A percentile compares a stretch with the other conserved stretches of the same genome.
phyloP scores from a whole-genome alignment of 1,140 invertebrate species.

The Rhagoletis pomonella region DNA sequence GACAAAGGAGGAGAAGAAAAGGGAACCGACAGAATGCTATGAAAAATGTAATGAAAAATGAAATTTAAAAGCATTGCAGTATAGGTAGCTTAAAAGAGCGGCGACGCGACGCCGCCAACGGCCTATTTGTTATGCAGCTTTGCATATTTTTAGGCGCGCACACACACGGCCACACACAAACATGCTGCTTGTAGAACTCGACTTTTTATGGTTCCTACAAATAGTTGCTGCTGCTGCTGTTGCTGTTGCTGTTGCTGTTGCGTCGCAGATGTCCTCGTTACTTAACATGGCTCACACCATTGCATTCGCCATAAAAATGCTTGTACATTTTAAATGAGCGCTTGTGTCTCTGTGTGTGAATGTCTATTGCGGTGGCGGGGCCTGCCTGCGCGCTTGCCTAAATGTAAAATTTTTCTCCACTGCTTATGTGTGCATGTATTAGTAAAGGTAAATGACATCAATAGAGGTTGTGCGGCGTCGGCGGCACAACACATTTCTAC shows the following conservation, averaged over 20 bases:
- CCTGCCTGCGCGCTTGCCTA: neutral
- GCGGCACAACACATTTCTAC: neutral
- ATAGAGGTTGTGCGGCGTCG: conserved; percentile 12
- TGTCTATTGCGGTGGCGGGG: neutral
- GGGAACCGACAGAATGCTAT: no score
- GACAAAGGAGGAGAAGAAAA: neutral
- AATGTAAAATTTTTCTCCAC: neutral
- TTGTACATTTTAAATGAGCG: conserved; percentile 24
- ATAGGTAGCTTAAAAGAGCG: neutral
- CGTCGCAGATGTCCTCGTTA: conserved; percentile 44
- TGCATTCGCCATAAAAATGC: conserved; percentile 31
- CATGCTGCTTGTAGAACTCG: neutral
- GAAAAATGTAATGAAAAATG: neutral
- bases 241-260: conserved; percentile 21
- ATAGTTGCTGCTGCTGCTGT: neutral
- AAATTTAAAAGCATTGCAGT: neutral
- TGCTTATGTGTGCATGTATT: neutral
- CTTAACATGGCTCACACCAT: conserved; percentile 18
- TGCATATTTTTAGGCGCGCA: conserved; percentile 46
- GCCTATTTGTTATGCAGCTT: conserved; percentile 43
- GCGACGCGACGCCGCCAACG: conserved; percentile 31
- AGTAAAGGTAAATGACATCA: conserved; percentile 47
- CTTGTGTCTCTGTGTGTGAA: neutral
- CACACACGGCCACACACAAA: neutral
- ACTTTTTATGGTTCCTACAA: conserved; percentile 1